A percentile compares a stretch with the other conserved stretches of the same genome.
phyloP scores from a whole-genome alignment of 1,140 invertebrate genomes.

The Micrasema minimum region DNA sequence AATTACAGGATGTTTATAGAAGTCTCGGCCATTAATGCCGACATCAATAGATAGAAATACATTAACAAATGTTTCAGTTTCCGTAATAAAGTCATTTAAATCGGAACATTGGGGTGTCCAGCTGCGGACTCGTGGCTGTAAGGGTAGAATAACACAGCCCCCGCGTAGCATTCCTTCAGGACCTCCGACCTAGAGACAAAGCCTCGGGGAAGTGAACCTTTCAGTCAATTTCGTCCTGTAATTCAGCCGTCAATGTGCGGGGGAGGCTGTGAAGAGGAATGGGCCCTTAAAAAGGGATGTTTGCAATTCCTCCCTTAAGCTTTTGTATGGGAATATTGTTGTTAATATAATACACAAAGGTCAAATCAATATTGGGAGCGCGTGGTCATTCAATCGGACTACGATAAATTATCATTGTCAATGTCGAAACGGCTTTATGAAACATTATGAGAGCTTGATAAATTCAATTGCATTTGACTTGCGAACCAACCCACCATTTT shows the following conservation, averaged over 20 bases:
- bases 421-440: conserved; percentile 9
- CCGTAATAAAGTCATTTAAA: conserved; percentile 45
- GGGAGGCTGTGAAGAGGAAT: background rate
- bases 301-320: conserved; percentile 13
- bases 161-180: too few relatives aligned
- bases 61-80: conserved; percentile 30
- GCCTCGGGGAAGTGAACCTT: conserved; percentile 12
- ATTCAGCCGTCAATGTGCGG: conserved; percentile 13
- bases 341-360: conserved; percentile 36
- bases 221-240: conserved; percentile 3
- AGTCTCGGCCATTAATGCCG: conserved; percentile 22
- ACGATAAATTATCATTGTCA: conserved; percentile 28
- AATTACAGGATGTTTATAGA: conserved; percentile 30
- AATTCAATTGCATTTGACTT: too few relatives aligned
- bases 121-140: conserved; percentile 16
- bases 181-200: background rate
- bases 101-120: conserved; percentile 35
- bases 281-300: conserved; percentile 21
- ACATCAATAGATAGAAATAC: conserved; percentile 20
- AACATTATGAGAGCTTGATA: conserved; percentile 19
- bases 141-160: background rate
- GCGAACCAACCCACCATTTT: too few relatives aligned
- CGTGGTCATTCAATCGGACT: conserved; percentile 25
- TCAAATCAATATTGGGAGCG: conserved; percentile 35
- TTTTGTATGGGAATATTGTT: conserved; percentile 19